Evolutionary conservation across 2,113 vertebrate genomes (phyloP).

Genomic region (Seriola dumerili): DNA sequence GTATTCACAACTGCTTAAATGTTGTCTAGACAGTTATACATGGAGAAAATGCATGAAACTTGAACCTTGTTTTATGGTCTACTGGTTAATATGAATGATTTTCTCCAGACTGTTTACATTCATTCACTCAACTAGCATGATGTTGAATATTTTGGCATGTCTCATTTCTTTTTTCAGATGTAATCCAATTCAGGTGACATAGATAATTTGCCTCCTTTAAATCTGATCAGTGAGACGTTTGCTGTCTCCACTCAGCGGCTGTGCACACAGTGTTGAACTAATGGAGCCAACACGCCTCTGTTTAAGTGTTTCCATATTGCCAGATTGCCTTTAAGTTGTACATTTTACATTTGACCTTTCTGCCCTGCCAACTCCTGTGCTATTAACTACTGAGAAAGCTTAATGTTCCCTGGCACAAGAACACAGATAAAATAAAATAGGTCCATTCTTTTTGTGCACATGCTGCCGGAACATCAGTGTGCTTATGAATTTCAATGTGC

Average conservation of each 20-base stretch:
- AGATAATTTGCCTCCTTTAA: conserved; percentile 51
- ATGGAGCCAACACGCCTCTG: conserved; percentile 52
- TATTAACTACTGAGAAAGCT: conserved; percentile 57
- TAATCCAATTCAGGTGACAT: conserved; percentile 52
- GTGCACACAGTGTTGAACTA: conserved; percentile 33
- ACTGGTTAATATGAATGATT: conserved; percentile 36
- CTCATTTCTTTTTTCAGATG: conserved; percentile 8
- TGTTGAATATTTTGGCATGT: conserved; percentile 35
- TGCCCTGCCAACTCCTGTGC: conserved; percentile 57
- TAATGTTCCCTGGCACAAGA: conserved; percentile 67
- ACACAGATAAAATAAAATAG: conserved; percentile 65
- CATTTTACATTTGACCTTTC: conserved; percentile 68
- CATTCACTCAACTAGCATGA: conserved; percentile 4
- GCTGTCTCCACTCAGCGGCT: conserved; percentile 24
- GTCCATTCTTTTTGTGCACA: conserved; percentile 37
- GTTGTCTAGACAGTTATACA: conserved; percentile 9
- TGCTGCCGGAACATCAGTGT: conserved; percentile 41
- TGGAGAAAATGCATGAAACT: conserved; percentile 17
- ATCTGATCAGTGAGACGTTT: conserved; percentile 33
- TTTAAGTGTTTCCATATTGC: conserved; percentile 76
- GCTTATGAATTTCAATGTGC: conserved; percentile 42
- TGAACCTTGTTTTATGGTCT: conserved; percentile 26
- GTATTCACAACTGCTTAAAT: conserved; percentile 8
- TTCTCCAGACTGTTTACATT: conserved; percentile 48
- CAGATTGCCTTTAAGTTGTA: conserved; percentile 50